Evolutionary conservation across 1,140 invertebrate species (phyloP).

Genomic region (Brachystomella parvula): DNA sequence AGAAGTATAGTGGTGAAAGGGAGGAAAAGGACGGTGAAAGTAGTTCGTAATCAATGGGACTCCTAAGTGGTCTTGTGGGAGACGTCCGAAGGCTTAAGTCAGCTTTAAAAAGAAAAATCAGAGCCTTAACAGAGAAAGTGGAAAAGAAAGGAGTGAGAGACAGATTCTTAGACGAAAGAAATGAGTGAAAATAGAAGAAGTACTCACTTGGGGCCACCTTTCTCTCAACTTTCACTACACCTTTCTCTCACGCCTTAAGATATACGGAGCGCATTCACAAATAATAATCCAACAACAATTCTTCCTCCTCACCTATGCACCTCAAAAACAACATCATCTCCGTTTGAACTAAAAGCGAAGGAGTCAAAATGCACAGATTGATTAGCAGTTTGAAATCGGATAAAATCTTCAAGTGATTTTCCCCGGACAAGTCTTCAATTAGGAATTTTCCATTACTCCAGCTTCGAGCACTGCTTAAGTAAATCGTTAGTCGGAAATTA

Average conservation of each 20-base stretch:
- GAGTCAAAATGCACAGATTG: too few species aligned
- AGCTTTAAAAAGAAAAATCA: slow-evolving; percentile 30
- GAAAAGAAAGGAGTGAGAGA: slow-evolving; percentile 16
- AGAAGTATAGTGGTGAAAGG: neutral
- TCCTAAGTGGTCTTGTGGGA: slow-evolving; percentile 30
- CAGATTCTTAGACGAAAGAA: slow-evolving; percentile 27
- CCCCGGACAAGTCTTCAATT: too few species aligned
- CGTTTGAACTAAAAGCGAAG: too few species aligned
- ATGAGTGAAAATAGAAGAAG: slow-evolving; percentile 29
- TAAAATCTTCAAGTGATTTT: neutral
- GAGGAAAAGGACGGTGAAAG: slow-evolving; percentile 10
- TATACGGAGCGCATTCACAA: neutral
- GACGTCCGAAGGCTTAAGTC: slow-evolving; percentile 22
- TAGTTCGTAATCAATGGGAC: slow-evolving; percentile 30
- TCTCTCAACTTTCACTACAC: too few species aligned
- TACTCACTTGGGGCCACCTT: slow-evolving; percentile 8
- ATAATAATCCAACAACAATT: too few species aligned
- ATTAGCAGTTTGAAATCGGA: neutral
- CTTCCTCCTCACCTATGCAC: too few species aligned
- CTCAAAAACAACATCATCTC: too few species aligned
- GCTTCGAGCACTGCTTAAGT: too few species aligned
- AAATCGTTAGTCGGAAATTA: neutral
- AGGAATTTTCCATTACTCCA: too few species aligned
- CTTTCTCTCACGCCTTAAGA: too few species aligned
- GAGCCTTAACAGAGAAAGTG: slow-evolving; percentile 12